Percentiles rank a stretch among this genome's conserved stretches.
These are phyloP conservation scores for Labrus mixtus DNA, from an alignment of 2,113 vertebrate genomes.

Conservation along the genomic window DNA sequence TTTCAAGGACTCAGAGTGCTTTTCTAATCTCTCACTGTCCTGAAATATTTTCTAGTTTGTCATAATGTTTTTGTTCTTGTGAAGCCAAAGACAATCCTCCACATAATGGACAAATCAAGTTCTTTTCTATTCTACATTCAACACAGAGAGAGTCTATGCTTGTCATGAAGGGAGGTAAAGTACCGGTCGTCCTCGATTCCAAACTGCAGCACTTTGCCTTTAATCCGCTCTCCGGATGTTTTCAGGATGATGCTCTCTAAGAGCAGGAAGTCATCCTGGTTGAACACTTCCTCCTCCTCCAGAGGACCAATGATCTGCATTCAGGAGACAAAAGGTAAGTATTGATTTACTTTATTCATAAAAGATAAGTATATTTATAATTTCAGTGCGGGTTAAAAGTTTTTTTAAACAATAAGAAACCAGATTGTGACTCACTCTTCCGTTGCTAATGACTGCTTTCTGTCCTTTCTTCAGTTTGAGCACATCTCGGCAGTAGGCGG, in stretches of 20 bases:
- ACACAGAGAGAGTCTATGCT: background rate
- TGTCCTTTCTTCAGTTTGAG: constrained; percentile 96
- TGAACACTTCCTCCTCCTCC: constrained; percentile 92
- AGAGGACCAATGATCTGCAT: constrained; percentile 93
- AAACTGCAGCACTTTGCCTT: constrained; percentile 91
- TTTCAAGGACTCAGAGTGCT: no score
- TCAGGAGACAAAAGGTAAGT: background rate
- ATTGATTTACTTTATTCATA: background rate
- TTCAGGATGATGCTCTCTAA: constrained; percentile 96
- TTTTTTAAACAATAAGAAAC: background rate
- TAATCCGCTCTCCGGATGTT: constrained; percentile 96
- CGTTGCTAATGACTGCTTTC: constrained; percentile 95
- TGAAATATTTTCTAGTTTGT: no score
- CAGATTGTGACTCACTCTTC: constrained; percentile 87
- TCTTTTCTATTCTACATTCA: no score
- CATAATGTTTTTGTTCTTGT: no score
- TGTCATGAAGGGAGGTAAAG: background rate
- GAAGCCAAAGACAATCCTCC: no score
- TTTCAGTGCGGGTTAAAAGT: background rate
- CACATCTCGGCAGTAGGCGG: constrained; percentile 91
- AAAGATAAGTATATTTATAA: background rate
- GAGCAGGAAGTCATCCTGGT: constrained; percentile 97
- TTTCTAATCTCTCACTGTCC: no score
- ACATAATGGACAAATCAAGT: background rate
- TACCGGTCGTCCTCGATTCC: constrained; percentile 94